Evolutionary conservation across 2,888 invertebrate genomes (phyloP), one percentile per base, ranked within the genome.

Genomic region (Ecliptopera silaceata): DNA sequence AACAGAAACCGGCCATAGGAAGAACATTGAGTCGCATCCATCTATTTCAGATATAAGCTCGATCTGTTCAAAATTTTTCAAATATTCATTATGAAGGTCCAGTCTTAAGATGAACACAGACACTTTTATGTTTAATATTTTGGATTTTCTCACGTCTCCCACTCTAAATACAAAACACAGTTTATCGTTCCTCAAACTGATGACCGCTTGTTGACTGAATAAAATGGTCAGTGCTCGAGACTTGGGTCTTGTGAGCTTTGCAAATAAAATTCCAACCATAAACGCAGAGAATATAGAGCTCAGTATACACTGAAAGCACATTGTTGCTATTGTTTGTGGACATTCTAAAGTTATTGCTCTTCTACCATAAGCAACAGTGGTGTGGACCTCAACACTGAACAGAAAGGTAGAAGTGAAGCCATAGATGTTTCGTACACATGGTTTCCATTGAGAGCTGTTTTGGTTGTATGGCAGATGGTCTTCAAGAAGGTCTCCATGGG

Each of bases 1-100:
- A 22, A 98, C 95, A 5, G 97, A 96, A 79, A 97, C 95, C 0
- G 99, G 99, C 99, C 99, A 99, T 59, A 99, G 95, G 77, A 99
- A 97, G 88, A 99, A 98, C 4, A 98, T 92, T 6, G 97, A 96
- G 63, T 96, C 95, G 70, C 97, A 97, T 18, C 96, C 96, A 74
- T 98, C 97, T n/a, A 95, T 93, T 66, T 93, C 93, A 0, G 95
- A 92, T 53, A 92, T 88, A 26, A 98, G 84, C 75, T 97, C 97
- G 31, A 95, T 95, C 77, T 98, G 97, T 77, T 96, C 95, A 72
- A 95, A 95, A 4, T 94, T 94, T 70, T 97, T 91, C 32, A 95
- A 85, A 43, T 64, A 64, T 77, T 97, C 95, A 1, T 96, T 96
- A 79, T 97, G 97, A 74, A 95, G 94, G 0, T 97, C 69, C 34